phyloP scores from a whole-genome alignment of 2,888 invertebrate species.

The Parnassius orleans region DNA sequence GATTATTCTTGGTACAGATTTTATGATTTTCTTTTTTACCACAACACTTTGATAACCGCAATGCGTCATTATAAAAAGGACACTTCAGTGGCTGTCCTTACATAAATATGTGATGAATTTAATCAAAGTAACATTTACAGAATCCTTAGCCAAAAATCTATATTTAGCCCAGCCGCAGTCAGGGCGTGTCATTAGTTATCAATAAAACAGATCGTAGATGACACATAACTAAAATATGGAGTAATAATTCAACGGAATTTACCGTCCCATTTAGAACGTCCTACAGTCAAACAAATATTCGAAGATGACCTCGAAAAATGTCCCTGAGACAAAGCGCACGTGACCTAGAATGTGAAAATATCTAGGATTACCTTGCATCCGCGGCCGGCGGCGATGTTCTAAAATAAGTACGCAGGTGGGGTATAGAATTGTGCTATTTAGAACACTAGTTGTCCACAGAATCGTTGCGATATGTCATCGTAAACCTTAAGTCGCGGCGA shows the following conservation, averaged over 20 bases:
- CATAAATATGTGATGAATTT: too few relatives aligned
- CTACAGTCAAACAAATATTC: slow-evolving; percentile 36
- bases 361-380: slow-evolving; percentile 70
- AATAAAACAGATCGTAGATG: background rate
- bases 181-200: too few relatives aligned
- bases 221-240: background rate
- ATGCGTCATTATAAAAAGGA: too few relatives aligned
- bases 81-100: too few relatives aligned
- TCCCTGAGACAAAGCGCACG: slow-evolving; percentile 73
- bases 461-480: slow-evolving; percentile 41
- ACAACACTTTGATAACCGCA: too few relatives aligned
- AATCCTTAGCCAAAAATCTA: too few relatives aligned
- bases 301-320: slow-evolving; percentile 47
- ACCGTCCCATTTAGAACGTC: slow-evolving; percentile 7
- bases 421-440: slow-evolving; percentile 46
- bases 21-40: too few relatives aligned
- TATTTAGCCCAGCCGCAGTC: too few relatives aligned
- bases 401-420: slow-evolving; percentile 75
- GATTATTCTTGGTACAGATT: too few relatives aligned
- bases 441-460: slow-evolving; percentile 41
- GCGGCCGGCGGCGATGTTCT: slow-evolving; percentile 59
- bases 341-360: slow-evolving; percentile 78
- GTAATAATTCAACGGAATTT: background rate
- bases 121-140: too few relatives aligned
- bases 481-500: slow-evolving; percentile 17